These are phyloP conservation scores for Pristiophorus japonicus DNA, from an alignment of 2,113 vertebrate species.

Conservation along the genomic window DNA sequence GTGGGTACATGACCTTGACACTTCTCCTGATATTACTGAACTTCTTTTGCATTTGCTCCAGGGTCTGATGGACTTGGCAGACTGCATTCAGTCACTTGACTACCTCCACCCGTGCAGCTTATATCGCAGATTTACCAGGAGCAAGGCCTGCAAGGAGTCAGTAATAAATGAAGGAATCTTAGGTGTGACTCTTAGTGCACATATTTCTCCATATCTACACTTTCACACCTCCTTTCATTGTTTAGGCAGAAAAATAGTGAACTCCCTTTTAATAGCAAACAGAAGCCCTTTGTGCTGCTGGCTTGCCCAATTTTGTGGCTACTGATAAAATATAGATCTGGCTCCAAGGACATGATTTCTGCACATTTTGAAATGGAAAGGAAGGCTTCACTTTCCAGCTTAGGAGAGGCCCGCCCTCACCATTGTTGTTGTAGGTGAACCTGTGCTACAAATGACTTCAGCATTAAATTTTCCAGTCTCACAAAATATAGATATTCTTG, in stretches of 20 bases:
- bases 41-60: neutral
- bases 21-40: neutral
- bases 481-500: neutral
- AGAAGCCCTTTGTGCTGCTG: neutral
- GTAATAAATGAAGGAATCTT: neutral
- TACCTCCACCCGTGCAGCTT: neutral
- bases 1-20: neutral
- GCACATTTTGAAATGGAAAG: neutral
- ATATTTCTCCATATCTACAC: neutral
- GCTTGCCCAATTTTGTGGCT: neutral
- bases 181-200: neutral
- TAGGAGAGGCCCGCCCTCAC: neutral
- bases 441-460: neutral
- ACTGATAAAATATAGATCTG: neutral
- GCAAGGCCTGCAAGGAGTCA: neutral
- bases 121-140: neutral
- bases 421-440: neutral
- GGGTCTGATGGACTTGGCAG: neutral
- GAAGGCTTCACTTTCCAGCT: neutral
- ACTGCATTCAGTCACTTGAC: neutral
- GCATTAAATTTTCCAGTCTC: too few species aligned
- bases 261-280: neutral
- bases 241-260: neutral
- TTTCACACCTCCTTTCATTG: neutral
- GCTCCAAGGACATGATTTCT: neutral